A percentile compares a stretch with the other conserved stretches of the same genome.
These are phyloP conservation scores for Arbacia lixula DNA, from an alignment of 53 echinoderm and acorn worm genomes.

Conservation along the genomic window DNA sequence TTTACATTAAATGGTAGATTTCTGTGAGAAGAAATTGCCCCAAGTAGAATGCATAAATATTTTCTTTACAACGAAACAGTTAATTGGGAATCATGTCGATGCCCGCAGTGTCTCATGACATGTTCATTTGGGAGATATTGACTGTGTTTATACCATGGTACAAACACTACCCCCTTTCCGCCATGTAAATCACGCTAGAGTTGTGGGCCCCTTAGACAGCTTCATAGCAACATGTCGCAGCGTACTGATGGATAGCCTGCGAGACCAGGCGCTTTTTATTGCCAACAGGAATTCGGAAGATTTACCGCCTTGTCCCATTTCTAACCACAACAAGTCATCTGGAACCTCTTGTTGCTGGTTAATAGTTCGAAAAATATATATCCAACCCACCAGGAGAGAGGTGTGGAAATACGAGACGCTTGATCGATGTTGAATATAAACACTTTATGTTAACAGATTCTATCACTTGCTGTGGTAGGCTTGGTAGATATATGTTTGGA, in stretches of 20 bases:
- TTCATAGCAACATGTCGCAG: conserved; percentile 27
- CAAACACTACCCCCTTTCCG: conserved; percentile 32
- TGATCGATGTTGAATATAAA: too few species aligned
- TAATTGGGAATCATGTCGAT: conserved; percentile 11
- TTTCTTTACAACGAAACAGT: conserved; percentile 20
- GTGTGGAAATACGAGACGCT: too few species aligned
- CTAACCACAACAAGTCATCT: conserved; percentile 40
- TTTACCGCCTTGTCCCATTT: neutral
- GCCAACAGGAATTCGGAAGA: conserved; percentile 7
- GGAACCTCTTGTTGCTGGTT: conserved; percentile 3
- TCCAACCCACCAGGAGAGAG: neutral
- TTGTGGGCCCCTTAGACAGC: conserved; percentile 20
- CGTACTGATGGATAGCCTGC: conserved; percentile 6
- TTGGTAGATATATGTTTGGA: too few species aligned
- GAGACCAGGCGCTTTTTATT: conserved; percentile 11
- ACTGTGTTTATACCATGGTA: conserved; percentile 18
- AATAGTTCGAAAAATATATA: neutral
- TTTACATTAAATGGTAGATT: too few species aligned
- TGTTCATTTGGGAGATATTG: conserved; percentile 12
- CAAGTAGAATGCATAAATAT: conserved; percentile 15
- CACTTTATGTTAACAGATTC: too few species aligned
- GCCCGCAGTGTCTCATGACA: neutral
- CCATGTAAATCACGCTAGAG: conserved; percentile 39
- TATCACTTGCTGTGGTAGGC: too few species aligned
- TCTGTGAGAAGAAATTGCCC: too few species aligned